These are phyloP conservation scores for Phylloscopus collybita DNA, from an alignment of 2,797 vertebrate species.

Conservation along the genomic window DNA sequence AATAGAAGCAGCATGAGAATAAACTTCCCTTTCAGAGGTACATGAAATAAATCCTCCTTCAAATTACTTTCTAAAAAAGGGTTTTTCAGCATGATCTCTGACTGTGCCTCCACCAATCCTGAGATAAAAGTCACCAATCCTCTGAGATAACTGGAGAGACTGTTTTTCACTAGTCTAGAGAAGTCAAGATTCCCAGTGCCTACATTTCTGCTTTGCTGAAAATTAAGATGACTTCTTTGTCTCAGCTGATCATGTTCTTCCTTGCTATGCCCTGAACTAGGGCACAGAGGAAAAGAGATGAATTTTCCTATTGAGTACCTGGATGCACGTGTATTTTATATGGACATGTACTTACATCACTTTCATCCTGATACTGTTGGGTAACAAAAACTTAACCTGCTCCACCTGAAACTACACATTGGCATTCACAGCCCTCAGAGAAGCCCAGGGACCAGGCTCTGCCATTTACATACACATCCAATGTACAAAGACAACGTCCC, in stretches of 20 bases:
- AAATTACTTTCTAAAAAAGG: conserved; percentile 31
- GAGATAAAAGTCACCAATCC: not conserved
- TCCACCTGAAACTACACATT: not conserved
- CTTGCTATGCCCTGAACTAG: not conserved
- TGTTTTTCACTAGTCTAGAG: not conserved
- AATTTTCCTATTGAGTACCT: not conserved
- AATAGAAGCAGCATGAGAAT: conserved; percentile 63
- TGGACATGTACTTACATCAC: not conserved
- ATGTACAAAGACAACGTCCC: not conserved
- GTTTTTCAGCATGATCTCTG: not conserved
- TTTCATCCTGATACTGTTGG: not conserved
- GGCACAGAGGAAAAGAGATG: not conserved
- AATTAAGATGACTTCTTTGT: conserved; percentile 50
- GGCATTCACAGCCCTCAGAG: not conserved
- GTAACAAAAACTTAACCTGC: not conserved
- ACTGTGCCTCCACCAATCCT: not conserved
- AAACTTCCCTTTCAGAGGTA: conserved; percentile 40
- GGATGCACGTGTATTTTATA: not conserved
- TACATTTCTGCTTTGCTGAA: conserved; percentile 4
- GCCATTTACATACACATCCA: not conserved
- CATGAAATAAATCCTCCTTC: conserved; percentile 31
- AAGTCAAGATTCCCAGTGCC: not conserved
- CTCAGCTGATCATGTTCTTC: not conserved
- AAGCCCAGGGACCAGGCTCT: not conserved
- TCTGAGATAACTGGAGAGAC: not conserved